phyloP scores from a whole-genome alignment of 2,888 invertebrate species.

The Sepiola atlantica region DNA sequence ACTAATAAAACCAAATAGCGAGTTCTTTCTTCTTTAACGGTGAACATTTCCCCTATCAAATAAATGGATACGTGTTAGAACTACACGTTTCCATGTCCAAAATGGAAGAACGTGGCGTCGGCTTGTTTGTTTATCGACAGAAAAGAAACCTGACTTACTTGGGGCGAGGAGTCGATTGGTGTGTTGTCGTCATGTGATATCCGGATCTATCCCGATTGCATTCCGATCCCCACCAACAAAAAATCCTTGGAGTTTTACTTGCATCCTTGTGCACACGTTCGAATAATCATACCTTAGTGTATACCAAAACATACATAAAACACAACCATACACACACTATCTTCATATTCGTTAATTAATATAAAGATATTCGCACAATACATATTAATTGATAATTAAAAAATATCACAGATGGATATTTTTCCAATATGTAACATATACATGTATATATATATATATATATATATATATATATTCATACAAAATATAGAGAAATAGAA shows the following conservation, averaged over 20 bases:
- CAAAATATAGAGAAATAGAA: too few species aligned
- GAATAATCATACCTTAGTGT: too few species aligned
- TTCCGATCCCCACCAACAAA: not conserved
- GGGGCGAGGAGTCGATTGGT: not conserved
- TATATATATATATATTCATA: too few species aligned
- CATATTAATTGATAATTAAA: too few species aligned
- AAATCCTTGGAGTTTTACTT: not conserved
- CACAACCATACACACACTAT: too few species aligned
- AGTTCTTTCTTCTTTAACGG: not conserved
- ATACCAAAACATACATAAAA: too few species aligned
- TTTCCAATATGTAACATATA: too few species aligned
- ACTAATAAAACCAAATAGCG: not conserved
- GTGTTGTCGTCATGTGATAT: not conserved
- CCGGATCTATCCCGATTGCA: not conserved
- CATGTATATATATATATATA: too few species aligned
- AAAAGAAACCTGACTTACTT: not conserved
- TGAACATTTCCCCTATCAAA: not conserved
- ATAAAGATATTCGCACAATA: too few species aligned
- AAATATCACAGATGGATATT: too few species aligned
- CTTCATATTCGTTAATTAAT: too few species aligned
- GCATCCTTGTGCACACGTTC: too few species aligned
- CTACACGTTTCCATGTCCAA: not conserved
- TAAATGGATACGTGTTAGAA: not conserved
- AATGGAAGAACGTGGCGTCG: not conserved
- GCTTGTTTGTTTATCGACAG: conserved; percentile 7